Conservation (phyloP, 2,888 invertebrate genomes). For the Sabatieria punctata region DNA sequence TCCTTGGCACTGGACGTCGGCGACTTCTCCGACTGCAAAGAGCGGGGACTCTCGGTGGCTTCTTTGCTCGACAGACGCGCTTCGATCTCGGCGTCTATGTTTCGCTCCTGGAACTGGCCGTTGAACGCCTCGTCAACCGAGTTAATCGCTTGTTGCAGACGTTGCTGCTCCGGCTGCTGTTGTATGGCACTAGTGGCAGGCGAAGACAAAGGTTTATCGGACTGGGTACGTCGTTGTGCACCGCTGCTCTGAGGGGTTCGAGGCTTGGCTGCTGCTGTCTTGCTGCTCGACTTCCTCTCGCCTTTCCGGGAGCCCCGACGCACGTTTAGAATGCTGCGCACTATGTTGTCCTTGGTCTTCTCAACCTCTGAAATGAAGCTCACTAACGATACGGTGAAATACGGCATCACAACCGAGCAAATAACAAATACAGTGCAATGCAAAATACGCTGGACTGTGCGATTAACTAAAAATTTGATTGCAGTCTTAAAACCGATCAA, state of each 20-base stretch:
- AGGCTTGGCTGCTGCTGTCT: slow-evolving; percentile 10
- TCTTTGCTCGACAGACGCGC: slow-evolving; percentile 11
- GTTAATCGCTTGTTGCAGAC: not conserved
- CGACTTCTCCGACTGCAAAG: not conserved
- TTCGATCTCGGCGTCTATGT: slow-evolving; percentile 25
- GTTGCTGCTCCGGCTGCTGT: not conserved
- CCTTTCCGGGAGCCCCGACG: slow-evolving; percentile 17
- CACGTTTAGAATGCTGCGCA: slow-evolving; percentile 15
- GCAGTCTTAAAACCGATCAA: no score
- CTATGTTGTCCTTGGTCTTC: slow-evolving; percentile 9
- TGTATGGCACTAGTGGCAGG: not conserved
- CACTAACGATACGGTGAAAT: no score
- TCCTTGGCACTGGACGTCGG: not conserved
- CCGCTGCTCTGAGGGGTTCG: slow-evolving; percentile 12
- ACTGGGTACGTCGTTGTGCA: slow-evolving; percentile 15
- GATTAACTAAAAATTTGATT: no score
- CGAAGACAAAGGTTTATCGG: slow-evolving; percentile 2
- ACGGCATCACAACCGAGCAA: no score
- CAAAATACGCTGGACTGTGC: no score
- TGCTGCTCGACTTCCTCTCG: slow-evolving; percentile 15
- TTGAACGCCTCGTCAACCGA: slow-evolving; percentile 14
- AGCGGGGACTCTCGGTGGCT: not conserved
- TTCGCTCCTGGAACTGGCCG: slow-evolving; percentile 19
- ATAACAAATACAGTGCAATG: no score
- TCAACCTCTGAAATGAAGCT: slow-evolving; percentile 9